Evolutionary conservation across 2,113 vertebrate genomes (phyloP), one percentile per base, ranked within the genome.

Genomic region (Tenrec ecaudatus): DNA sequence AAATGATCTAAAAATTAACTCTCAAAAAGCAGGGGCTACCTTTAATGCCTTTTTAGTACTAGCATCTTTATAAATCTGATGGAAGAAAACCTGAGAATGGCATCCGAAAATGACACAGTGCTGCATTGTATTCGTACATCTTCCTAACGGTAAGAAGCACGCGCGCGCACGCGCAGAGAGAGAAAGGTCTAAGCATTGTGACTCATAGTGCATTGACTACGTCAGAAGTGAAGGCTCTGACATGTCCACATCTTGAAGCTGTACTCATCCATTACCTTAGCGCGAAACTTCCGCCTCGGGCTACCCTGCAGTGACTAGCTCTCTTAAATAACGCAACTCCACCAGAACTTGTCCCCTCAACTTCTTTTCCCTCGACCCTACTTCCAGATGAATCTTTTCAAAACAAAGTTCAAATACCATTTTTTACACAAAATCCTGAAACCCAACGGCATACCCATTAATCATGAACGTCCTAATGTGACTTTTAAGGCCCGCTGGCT

Each of bases 361-460:
- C 8, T 76, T 40, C 40, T 40, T 40, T 40, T 40, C 40, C 40
- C n/a, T 80, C 27, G n/a, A 81, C 23, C 71, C n/a, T 86, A 6
- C 9, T 83, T 78, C 53, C 33, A 83, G 47, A 83, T 80, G 80
- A 79, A 43, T 75, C 79, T 60, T 91, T 83, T 36, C 75, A 84
- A 53, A 68, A 79, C 66, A 88, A 36, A 92, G 6, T 2, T 91
- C 84, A 84, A 66, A 79, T 31, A 79, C 57, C 29, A 16, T 6
- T 78, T 78, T 40, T 57, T 73, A 29, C 33, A 66, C 8, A 76
- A 88, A 83, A 87, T 36, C 3, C 66, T 38, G 11, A 79, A 80
- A 93, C 66, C 64, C 64, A 88, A 60, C 36, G 85, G 91, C 19
- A 36, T 66, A 47, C 7, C 40, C 19, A 88, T 83, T 82, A 91